phyloP scores from a whole-genome alignment of 2,113 vertebrate genomes.

The Sterna hirundo region DNA sequence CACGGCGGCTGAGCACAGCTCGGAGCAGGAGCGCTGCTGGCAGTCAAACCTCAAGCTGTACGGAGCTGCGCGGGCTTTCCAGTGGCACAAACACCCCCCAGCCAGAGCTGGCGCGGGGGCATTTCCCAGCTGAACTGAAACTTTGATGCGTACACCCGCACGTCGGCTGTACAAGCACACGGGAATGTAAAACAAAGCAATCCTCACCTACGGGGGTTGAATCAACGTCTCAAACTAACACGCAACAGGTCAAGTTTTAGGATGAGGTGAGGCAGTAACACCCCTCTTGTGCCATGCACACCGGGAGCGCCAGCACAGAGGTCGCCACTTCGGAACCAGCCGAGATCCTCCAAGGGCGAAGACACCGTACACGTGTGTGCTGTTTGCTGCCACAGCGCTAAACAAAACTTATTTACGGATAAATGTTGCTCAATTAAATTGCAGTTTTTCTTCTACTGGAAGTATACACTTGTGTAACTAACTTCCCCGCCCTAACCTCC shows the following conservation, averaged over 20 bases:
- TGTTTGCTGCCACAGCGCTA: background rate
- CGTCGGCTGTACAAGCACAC: background rate
- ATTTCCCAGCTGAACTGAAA: background rate
- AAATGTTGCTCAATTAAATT: background rate
- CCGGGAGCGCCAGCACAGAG: background rate
- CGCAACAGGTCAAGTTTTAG: background rate
- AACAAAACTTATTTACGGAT: background rate
- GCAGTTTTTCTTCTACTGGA: background rate
- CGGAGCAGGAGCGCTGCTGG: background rate
- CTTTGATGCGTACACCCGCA: background rate
- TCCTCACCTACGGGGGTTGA: no score
- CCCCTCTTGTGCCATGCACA: background rate
- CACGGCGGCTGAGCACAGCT: fast-evolving
- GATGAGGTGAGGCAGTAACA: background rate
- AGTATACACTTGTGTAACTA: background rate
- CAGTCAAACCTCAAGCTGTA: background rate
- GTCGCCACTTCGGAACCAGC: background rate
- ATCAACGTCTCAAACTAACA: background rate
- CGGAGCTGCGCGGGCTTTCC: background rate
- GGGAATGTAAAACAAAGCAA: background rate
- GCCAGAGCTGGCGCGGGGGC: fast-evolving
- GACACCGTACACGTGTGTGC: fast-evolving
- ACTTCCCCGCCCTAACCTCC: no score
- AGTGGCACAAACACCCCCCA: background rate
- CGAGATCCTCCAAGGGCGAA: background rate